Evolutionary conservation across 2,113 vertebrate genomes (phyloP), one percentile per base, ranked within the genome.

Genomic region (Panurus biarmicus): DNA sequence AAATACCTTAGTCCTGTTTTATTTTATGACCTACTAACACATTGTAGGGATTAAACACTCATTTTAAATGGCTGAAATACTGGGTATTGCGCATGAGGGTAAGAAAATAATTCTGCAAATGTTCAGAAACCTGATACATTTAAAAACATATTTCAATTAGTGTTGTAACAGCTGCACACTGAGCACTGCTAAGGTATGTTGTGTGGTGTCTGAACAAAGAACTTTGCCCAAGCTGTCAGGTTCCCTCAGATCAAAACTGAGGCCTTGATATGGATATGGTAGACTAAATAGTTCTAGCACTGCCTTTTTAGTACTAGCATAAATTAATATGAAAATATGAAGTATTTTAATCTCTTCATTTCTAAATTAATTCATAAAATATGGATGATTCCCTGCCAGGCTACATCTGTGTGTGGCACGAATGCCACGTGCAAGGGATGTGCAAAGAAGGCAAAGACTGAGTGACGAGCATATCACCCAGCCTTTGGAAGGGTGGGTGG

Each of bases 101-200:
- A 42, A 33, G 69, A 85, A 87, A 95, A 78, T 42, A 76, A 77
- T 93, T 89, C 85, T 4, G 17, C 93, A 86, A 95, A 95, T 78
- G 76, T 90, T 80, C 65, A 0, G 94, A 90, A 95, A 96, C 78
- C 73, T 0, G 54, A 96, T 96, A 90, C 84, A 48, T 96, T 92
- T 92, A n/a, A 93, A 96, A 96, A 94, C 93, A 93, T 96, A 86
- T 96, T 96, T 95, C 92, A 93, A 96, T 96, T 96, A 94, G 89
- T 90, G 93, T 95, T 95, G 83, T 89, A 96, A 96, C 94, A 97
- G 96, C 93, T 96, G 93, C 79, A 50, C 9, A 9, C 80, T 66
- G 74, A 7, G 36, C 36, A 3, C 75, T 76, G 85, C 76, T 81
- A 76, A 96, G 93, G 94, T 96, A 95, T 86, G 85, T 80, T 94